Base-by-base conservation (phyloP, 2,797 vertebrate species). In the Streptopelia turtur region DNA sequence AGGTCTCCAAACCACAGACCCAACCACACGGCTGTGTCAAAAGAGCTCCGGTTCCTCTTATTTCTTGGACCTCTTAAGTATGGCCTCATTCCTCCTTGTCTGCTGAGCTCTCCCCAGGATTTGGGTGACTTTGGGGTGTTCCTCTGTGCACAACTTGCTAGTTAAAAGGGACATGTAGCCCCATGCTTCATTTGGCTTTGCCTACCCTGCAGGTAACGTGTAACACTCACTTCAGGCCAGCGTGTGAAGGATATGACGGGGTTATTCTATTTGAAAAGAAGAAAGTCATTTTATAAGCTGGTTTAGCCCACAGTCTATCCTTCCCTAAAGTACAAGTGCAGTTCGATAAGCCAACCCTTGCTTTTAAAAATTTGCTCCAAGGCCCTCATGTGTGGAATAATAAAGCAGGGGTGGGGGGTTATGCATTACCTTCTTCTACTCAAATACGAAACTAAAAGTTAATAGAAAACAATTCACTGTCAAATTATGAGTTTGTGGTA, bases 111-210 rank as follows among this genome's bases (percentile, higher is more conserved):
- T 57, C 50, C 11, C 23, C 6, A 22, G 30, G 43, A 35, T 60
- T 59, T 65, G 0, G 0, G 16, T 37, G 45, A 45, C 53, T 35
- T 50, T 18, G 31, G 31, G 11, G 22, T 14, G 18, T 30, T 60
- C 37, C 31, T 68, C 17, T 71, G 20, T 50, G 20, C 41, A 63
- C 27, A 27, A 8, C 28, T 9, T 9, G 16, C 75, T 52, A 4
- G 9, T 56, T 39, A 63, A 33, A 92, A 87, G 50, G 15, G 33
- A 76, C 20, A 16, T 16, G 21, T 10, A 10, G 13, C 16, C 30
- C 16, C 8, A 2, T 21, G 3, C 45, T 83, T 81, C 49, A 28
- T 24, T 72, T 14, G 6, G 30, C 39, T 41, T 55, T 87, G 41
- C 66, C 64, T 28, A 13, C 9, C 14, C 8, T 50, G 12, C 12